These are phyloP conservation scores for Erebia aethiops DNA, from an alignment of 2,888 invertebrate genomes.

Conservation along the genomic window DNA sequence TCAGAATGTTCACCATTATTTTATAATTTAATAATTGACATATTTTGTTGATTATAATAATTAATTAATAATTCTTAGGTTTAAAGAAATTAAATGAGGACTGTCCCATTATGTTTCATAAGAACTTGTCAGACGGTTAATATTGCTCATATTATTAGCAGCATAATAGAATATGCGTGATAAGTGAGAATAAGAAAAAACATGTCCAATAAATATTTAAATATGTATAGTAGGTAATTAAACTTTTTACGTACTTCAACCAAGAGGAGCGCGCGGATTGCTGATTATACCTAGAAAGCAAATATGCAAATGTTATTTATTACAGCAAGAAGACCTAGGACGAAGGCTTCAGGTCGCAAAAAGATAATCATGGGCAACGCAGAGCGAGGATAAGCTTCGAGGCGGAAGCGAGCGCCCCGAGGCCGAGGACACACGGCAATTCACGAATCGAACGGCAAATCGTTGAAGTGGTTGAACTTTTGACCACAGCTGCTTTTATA, in stretches of 20 bases:
- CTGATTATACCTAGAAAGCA: conserved; percentile 82
- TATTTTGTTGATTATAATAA: too few species aligned
- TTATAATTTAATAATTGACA: too few species aligned
- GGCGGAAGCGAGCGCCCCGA: conserved; percentile 75
- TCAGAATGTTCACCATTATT: too few species aligned
- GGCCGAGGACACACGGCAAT: conserved; percentile 79
- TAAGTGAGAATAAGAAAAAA: not conserved
- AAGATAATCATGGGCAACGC: conserved; percentile 76
- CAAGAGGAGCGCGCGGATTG: conserved; percentile 80
- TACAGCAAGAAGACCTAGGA: conserved; percentile 70
- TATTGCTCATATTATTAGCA: too few species aligned
- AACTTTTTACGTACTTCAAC: conserved; percentile 78
- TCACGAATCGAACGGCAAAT: conserved; percentile 67
- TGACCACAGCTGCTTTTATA: conserved; percentile 35
- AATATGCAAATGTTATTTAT: conserved; percentile 55
- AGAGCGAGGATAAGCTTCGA: conserved; percentile 78
- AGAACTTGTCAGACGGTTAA: too few species aligned
- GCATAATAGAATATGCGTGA: conserved; percentile 46
- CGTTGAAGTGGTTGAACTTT: conserved; percentile 59
- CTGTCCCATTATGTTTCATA: too few species aligned
- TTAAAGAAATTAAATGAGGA: too few species aligned
- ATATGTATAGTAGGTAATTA: conserved; percentile 48
- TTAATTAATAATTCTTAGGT: too few species aligned
- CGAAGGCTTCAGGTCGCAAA: conserved; percentile 69
- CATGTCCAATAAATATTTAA: conserved; percentile 39